A percentile compares a stretch with the other conserved stretches of the same genome.
These are phyloP conservation scores for Ernsta delagoae DNA, from an alignment of 2,888 invertebrate species.

Conservation along the genomic window DNA sequence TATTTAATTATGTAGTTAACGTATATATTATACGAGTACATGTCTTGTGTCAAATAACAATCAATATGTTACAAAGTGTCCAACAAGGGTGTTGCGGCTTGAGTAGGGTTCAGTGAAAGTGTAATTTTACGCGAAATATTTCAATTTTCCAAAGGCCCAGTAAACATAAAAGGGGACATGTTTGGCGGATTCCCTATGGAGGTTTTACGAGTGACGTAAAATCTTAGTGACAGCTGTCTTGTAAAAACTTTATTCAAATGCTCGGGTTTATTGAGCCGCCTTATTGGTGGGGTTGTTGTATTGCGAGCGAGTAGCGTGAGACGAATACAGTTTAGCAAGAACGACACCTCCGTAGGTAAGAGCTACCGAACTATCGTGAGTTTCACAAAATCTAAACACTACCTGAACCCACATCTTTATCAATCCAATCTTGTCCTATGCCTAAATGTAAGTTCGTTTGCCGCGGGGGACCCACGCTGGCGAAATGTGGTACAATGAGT, in stretches of 20 bases:
- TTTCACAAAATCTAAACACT: no score
- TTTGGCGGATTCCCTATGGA: conserved; percentile 34
- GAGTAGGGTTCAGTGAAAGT: conserved; percentile 12
- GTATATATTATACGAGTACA: no score
- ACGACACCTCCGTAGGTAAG: no score
- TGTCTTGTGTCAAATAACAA: no score
- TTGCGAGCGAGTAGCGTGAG: background rate
- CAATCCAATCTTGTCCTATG: no score
- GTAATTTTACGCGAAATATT: conserved; percentile 17
- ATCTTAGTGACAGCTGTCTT: conserved; percentile 49
- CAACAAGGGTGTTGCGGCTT: background rate
- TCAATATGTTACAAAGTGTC: background rate
- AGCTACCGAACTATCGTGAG: no score
- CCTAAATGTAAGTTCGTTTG: no score
- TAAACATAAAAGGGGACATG: conserved; percentile 26
- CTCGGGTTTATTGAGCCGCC: conserved; percentile 45
- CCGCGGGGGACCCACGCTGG: no score
- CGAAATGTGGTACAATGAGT: no score
- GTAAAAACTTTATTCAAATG: conserved; percentile 52
- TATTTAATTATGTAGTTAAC: no score
- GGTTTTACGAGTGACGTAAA: conserved; percentile 51
- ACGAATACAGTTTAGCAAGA: no score
- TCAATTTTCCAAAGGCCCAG: conserved; percentile 17
- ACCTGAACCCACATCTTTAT: no score
- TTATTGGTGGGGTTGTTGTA: conserved; percentile 6